A percentile compares a stretch with the other conserved stretches of the same genome.
Conservation (phyloP, 2,797 vertebrate genomes). For the Sparidentex hasta region DNA sequence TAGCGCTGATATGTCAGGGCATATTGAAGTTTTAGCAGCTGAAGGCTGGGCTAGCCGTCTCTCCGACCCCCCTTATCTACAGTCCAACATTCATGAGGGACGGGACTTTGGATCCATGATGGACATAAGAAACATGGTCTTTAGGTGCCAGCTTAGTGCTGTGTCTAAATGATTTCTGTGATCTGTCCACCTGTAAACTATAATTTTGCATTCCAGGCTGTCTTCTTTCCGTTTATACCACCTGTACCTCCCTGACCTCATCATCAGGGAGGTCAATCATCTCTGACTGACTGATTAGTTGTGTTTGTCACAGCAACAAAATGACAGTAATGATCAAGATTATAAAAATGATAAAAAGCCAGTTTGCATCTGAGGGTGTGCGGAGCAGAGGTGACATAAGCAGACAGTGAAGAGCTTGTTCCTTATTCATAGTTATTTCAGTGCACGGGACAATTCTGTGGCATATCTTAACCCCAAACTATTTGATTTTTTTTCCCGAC, state of each 20-base stretch:
- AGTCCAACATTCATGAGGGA: conserved; percentile 54
- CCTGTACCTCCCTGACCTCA: conserved; percentile 33
- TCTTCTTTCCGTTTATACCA: conserved; percentile 37
- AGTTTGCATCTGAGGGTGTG: not conserved
- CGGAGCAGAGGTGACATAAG: not conserved
- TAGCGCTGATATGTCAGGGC: conserved; percentile 26
- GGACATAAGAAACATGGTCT: conserved; percentile 4
- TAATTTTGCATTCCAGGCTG: conserved; percentile 6
- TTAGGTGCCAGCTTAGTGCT: not conserved
- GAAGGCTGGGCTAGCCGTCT: conserved; percentile 6
- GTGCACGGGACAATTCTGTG: not conserved
- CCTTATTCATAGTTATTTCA: conserved; percentile 6
- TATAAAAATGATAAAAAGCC: conserved; percentile 20
- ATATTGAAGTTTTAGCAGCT: conserved; percentile 21
- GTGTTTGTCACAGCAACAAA: conserved; percentile 17
- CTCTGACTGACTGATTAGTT: conserved; percentile 56
- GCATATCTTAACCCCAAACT: conserved; percentile 1
- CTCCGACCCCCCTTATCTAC: conserved; percentile 26
- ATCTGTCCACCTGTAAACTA: conserved; percentile 7
- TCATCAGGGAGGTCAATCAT: conserved; percentile 28
- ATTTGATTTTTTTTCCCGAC: conserved; percentile 11
- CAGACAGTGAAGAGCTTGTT: not conserved
- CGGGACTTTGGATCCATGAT: conserved; percentile 16
- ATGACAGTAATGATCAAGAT: conserved; percentile 19
- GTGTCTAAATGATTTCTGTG: not conserved